Evolutionary conservation across 2,113 vertebrate genomes (phyloP).

Genomic region (Chloropsis cyanopogon): DNA sequence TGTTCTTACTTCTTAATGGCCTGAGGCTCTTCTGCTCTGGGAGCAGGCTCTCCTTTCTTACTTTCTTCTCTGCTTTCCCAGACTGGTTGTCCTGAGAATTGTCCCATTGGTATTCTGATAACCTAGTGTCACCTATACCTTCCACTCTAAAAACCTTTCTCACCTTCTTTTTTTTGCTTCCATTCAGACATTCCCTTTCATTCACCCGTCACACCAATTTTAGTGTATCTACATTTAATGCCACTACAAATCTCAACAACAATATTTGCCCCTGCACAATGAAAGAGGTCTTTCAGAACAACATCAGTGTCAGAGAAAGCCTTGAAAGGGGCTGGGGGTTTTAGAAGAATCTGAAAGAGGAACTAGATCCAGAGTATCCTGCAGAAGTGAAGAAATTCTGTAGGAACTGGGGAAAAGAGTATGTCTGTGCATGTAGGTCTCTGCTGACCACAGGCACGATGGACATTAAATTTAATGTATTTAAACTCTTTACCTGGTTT

Average conservation of each 20-base stretch:
- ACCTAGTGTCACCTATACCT: neutral
- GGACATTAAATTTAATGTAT: neutral
- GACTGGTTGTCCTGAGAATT: neutral
- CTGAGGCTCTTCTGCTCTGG: neutral
- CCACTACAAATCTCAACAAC: neutral
- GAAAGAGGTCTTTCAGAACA: neutral
- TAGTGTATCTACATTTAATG: neutral
- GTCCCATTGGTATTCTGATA: neutral
- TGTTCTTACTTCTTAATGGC: neutral
- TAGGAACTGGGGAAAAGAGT: fast-evolving
- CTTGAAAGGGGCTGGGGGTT: neutral
- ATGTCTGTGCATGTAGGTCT: neutral
- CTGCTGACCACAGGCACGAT: neutral
- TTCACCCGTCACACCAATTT: neutral
- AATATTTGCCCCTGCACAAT: neutral
- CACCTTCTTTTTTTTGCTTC: neutral
- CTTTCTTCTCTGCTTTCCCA: neutral
- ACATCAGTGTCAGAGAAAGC: neutral
- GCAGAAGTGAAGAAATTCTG: neutral
- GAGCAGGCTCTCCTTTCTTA: neutral
- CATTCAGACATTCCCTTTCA: neutral
- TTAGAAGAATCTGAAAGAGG: neutral
- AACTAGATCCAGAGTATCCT: neutral
- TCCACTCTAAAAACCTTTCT: neutral
- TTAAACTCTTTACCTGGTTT: neutral